These are phyloP conservation scores for Mus spicilegus DNA, from an alignment of 2,113 vertebrate species.

Conservation along the genomic window DNA sequence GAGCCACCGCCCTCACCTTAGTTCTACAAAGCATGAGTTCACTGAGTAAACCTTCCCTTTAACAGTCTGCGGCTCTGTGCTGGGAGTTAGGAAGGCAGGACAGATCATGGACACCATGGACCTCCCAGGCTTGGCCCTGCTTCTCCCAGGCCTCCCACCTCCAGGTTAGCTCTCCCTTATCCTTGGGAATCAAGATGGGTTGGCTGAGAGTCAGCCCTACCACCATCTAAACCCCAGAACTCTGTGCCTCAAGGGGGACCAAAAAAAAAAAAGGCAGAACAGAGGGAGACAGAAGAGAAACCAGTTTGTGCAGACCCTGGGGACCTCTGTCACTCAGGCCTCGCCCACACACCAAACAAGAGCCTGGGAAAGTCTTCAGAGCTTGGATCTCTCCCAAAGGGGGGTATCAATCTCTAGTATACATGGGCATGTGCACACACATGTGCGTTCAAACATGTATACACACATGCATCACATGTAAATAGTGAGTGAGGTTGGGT, in stretches of 20 bases:
- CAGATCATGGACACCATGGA: fast-evolving
- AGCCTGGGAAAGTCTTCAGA: slow-evolving; percentile 36
- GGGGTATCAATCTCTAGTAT: neutral
- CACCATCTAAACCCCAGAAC: neutral
- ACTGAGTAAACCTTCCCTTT: neutral
- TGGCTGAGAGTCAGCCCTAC: neutral
- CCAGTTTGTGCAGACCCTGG: neutral
- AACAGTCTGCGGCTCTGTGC: neutral
- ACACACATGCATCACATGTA: too few relatives aligned
- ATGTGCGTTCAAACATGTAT: too few relatives aligned
- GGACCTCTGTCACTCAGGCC: neutral
- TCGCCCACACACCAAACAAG: neutral
- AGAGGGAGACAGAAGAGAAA: slow-evolving; percentile 47
- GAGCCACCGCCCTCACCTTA: neutral
- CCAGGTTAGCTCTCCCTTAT: too few relatives aligned
- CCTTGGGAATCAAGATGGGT: neutral
- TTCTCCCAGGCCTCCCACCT: neutral
- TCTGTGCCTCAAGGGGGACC: slow-evolving; percentile 17
- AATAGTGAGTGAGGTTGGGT: neutral
- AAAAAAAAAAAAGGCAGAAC: slow-evolving; percentile 4
- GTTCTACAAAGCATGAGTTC: neutral
- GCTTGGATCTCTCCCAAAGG: neutral
- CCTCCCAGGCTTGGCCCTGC: neutral
- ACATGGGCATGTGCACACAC: neutral
- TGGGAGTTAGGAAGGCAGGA: neutral